Evolutionary conservation across 2,888 invertebrate species (phyloP), one percentile per base, ranked within the genome.

Genomic region (Heteromurus nitidus): DNA sequence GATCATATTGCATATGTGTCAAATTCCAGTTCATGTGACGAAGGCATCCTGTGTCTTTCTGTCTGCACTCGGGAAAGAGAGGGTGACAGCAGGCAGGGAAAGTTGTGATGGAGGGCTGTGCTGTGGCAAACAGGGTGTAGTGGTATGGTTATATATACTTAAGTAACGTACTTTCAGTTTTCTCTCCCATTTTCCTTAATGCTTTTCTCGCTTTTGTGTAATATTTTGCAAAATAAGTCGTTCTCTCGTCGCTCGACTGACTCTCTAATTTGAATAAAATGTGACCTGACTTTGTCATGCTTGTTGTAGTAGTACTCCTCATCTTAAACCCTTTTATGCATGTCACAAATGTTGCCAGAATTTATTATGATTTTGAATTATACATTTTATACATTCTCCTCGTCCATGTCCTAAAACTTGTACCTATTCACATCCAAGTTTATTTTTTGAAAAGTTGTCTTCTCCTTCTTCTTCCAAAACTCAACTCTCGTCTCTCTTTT

Each of bases 281-380:
- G 76, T 76, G 76, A 76, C 76, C 60, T 76, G 76, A 60, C 62
- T 69, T 3, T 58, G 44, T 60, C 42, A 31, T 60, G 55, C 26
- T 68, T 76, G 42, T 44, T 7, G 7, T 47, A 20, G 7, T 74
- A 16, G 18, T 64, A 24, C 22, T 9, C 28, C 62, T 20, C 22
- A 30, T 22, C 16, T 58, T 5, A 58, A 77, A 28, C 11, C 60
- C 65, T 77, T 74, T 69, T 69, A 62, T 69, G 69, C 69, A 77
- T 53, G 77, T 77, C 77, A 77, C 77, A 77, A 77, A 77, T 77
- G 77, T 77, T 77, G 36, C 69, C 47, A 26, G 69, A 77, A 77
- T 77, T 77, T 77, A 75, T 75, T 75, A 77, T 69, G 62, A 77
- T 77, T 77, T 69, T 36, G 31, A 62, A 62, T 62, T 36, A 69